Evolutionary conservation across 2,797 vertebrate genomes (phyloP), one percentile per base, ranked within the genome.

Genomic region (Podargus strigoides): DNA sequence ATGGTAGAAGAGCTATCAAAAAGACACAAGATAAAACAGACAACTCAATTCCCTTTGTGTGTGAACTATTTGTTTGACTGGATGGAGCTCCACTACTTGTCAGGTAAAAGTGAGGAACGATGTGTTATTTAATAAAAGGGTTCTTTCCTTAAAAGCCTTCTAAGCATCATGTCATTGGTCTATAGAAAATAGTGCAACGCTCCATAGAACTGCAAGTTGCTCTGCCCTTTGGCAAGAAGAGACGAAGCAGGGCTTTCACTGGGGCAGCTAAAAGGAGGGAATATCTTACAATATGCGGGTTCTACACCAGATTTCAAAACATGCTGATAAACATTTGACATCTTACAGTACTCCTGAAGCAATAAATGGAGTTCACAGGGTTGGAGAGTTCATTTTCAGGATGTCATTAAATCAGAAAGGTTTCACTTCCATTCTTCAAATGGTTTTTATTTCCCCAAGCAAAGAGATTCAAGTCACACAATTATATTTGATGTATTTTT

Each of bases 321-420:
- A 76, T 1, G 7, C 44, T 62, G 50, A 90, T 81, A 83, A 96
- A 76, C 20, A 85, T 93, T 84, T 47, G 15, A 89, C 87, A 68
- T 64, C 70, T 94, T 97, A 64, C 26, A 90, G 78, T 86, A 91
- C 84, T 96, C 49, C 59, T 91, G 86, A 95, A 96, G 67, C 36
- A 91, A 82, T 93, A 97, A 93, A 96, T 89, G 42, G 90, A 97
- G 92, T 96, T 95, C 95, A 95, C n/a, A 11, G 91, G 52, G 63
- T 79, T 96, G 55, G 34, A 87, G 76, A 93, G 79, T 96, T 97
- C 58, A 92, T 96, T 95, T 96, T 73, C 41, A 92, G 96, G 55
- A 89, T 95, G 90, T 75, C 95, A 92, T 64, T 97, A 96, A 94
- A 73, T 70, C 69, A 94, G 73, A 94, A 70, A 63, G 20, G 46